Conservation (phyloP, 2,888 invertebrate genomes). For the Ophioninae sp. region DNA sequence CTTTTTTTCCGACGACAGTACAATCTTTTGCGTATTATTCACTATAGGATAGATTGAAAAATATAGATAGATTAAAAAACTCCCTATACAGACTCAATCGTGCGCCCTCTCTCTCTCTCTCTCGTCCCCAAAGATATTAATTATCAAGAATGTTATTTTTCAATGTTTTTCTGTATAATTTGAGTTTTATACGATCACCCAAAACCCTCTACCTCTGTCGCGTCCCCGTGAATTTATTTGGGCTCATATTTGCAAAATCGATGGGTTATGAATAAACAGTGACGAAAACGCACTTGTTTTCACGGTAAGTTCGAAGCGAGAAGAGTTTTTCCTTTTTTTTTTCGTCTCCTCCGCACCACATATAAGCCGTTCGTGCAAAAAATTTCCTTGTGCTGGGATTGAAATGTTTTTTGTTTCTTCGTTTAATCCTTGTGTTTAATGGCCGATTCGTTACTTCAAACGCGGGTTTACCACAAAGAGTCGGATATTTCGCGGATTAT, state of each 20-base stretch:
- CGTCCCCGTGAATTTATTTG: constrained; percentile 40
- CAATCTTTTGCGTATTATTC: constrained; percentile 59
- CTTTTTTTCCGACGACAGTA: constrained; percentile 48
- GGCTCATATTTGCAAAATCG: constrained; percentile 27
- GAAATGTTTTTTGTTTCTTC: constrained; percentile 62
- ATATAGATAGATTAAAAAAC: constrained; percentile 63
- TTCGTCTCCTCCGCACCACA: constrained; percentile 13
- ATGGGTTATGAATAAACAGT: neutral
- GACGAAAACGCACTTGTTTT: constrained; percentile 25
- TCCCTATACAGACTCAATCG: constrained; percentile 54
- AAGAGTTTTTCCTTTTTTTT: constrained; percentile 3
- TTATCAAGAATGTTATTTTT: constrained; percentile 51
- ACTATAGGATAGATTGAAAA: constrained; percentile 63
- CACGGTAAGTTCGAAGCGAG: constrained; percentile 21
- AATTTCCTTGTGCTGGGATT: constrained; percentile 65
- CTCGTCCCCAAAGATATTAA: constrained; percentile 39
- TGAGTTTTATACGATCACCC: constrained; percentile 24
- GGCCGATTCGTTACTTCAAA: constrained; percentile 8
- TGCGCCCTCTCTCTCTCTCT: constrained; percentile 28
- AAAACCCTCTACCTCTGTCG: constrained; percentile 37
- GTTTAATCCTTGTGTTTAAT: neutral
- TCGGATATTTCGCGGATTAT: constrained; percentile 38
- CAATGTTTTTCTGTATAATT: constrained; percentile 24
- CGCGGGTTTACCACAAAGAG: constrained; percentile 29
- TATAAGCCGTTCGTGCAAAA: constrained; percentile 66